These are phyloP conservation scores for Phycodurus eques DNA, from an alignment of 2,113 vertebrate genomes.

Conservation along the genomic window DNA sequence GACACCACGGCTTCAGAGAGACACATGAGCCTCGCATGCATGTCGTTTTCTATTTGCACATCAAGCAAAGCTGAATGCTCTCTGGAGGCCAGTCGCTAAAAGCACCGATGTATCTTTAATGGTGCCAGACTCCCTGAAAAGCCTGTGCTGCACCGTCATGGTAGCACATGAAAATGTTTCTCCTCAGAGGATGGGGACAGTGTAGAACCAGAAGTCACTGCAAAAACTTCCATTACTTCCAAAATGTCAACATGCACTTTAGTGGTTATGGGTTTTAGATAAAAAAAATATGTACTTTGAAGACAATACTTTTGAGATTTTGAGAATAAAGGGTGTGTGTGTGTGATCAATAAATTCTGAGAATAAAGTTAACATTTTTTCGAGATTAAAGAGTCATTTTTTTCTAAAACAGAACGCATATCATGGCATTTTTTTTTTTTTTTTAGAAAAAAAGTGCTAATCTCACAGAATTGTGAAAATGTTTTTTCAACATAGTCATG, in stretches of 20 bases:
- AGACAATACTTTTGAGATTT: background rate
- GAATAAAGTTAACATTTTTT: no score
- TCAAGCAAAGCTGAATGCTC: background rate
- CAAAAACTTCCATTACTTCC: background rate
- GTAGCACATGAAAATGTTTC: background rate
- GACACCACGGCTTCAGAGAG: background rate
- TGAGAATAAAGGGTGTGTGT: background rate
- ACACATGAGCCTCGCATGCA: background rate
- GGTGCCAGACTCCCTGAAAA: background rate
- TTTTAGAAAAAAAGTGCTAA: no score
- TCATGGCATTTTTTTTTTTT: no score
- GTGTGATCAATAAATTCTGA: no score
- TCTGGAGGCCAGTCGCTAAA: background rate
- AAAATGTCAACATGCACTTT: background rate
- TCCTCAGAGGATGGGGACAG: background rate
- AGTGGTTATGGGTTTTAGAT: background rate
- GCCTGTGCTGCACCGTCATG: background rate
- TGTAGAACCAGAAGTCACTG: background rate
- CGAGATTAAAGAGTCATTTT: no score
- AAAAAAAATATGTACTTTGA: background rate
- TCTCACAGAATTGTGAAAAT: no score
- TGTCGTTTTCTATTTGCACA: constrained; percentile 1
- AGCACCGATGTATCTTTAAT: constrained; percentile 5
- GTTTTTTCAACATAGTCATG: no score
- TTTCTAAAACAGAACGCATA: no score